phyloP scores from a whole-genome alignment of 2,888 invertebrate species.

The Galerucella nymphaeae region DNA sequence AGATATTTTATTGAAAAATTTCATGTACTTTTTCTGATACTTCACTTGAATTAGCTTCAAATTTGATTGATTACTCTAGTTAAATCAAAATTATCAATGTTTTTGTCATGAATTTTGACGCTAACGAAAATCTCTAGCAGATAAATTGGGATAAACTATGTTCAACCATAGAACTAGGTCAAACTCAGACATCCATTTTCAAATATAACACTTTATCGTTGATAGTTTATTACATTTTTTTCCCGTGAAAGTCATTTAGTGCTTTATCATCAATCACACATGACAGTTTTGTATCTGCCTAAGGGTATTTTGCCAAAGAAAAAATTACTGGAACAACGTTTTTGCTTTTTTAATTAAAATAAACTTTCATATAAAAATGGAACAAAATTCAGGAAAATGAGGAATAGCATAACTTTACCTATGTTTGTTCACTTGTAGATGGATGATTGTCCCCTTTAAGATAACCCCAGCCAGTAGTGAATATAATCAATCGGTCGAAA shows the following conservation, averaged over 20 bases:
- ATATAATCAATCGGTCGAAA: too few species aligned
- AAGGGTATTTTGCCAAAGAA: neutral
- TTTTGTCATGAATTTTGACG: neutral
- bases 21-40: neutral
- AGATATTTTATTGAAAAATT: too few species aligned
- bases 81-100: neutral
- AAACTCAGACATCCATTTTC: neutral
- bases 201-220: neutral
- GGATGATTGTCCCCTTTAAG: too few species aligned
- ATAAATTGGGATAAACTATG: neutral
- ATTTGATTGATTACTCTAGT: neutral
- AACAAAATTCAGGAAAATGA: too few species aligned
- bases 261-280: neutral
- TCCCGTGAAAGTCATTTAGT: neutral
- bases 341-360: neutral
- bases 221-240: conserved; percentile 5
- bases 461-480: too few species aligned
- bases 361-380: neutral
- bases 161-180: neutral
- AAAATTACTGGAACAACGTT: neutral
- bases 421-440: too few species aligned
- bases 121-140: neutral
- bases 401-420: too few species aligned
- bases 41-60: neutral
- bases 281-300: neutral